These are phyloP conservation scores for Chionodraco myersi DNA, from an alignment of 2,113 vertebrate genomes.

Conservation along the genomic window DNA sequence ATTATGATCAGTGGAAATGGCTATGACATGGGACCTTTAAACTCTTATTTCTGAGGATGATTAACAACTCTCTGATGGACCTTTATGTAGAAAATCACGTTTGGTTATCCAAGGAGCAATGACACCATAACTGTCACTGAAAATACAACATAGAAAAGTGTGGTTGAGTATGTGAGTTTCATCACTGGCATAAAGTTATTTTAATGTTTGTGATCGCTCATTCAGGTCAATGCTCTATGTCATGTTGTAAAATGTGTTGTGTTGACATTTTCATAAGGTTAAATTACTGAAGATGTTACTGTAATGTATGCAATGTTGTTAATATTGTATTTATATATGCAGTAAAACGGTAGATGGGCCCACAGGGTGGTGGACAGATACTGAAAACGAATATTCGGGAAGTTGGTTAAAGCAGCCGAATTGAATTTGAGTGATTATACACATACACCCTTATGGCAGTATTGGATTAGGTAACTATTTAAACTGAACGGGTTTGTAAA, in stretches of 20 bases:
- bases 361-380: not conserved
- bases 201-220: too few species aligned
- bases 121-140: not conserved
- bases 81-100: not conserved
- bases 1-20: too few species aligned
- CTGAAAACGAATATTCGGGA: not conserved
- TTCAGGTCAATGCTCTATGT: not conserved
- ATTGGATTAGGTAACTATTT: not conserved
- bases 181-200: not conserved
- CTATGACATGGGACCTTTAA: too few species aligned
- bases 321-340: slow-evolving; percentile 3
- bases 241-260: not conserved
- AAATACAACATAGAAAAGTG: not conserved
- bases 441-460: not conserved
- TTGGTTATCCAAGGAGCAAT: not conserved
- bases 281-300: slow-evolving; percentile 1
- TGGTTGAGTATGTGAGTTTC: not conserved
- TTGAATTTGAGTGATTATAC: not conserved
- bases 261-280: slow-evolving; percentile 10
- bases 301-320: not conserved
- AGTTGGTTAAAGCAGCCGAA: not conserved
- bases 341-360: not conserved
- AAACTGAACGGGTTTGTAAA: not conserved
- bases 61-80: not conserved
- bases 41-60: too few species aligned